Evolutionary conservation across 2,113 vertebrate genomes (phyloP).

Genomic region (Vireo altiloquus): DNA sequence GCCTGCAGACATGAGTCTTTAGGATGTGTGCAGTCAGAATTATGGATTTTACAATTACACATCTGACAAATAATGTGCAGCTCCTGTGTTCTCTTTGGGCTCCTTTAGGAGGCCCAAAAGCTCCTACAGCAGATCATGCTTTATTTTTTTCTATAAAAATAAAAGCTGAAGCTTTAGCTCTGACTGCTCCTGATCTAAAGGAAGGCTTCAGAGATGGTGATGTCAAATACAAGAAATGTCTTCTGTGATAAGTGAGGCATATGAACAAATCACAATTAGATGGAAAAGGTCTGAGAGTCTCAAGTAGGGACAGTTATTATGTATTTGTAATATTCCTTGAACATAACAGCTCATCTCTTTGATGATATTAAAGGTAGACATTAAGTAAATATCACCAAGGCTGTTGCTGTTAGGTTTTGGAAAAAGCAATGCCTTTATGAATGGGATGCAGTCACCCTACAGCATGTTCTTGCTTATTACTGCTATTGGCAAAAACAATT

Average conservation of each 20-base stretch:
- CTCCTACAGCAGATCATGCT: neutral
- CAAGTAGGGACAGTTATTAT: neutral
- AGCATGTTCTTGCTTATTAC: neutral
- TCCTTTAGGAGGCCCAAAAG: neutral
- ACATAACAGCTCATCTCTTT: neutral
- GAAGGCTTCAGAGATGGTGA: neutral
- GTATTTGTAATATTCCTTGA: neutral
- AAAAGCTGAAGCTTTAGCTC: neutral
- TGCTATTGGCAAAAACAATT: neutral
- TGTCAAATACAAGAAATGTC: neutral
- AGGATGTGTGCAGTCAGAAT: neutral
- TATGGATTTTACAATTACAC: neutral
- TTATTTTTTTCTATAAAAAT: neutral
- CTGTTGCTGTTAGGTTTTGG: neutral
- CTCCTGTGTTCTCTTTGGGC: neutral
- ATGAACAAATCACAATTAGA: neutral
- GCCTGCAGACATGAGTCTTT: neutral
- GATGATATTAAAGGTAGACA: neutral
- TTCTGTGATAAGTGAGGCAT: neutral
- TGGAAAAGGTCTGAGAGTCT: neutral
- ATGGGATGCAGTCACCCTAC: neutral
- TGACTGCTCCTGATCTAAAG: neutral
- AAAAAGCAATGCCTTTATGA: neutral
- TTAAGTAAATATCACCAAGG: neutral
- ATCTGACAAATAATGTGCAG: neutral